Conservation (phyloP, 2,797 vertebrate species). For the Microtus californicus region DNA sequence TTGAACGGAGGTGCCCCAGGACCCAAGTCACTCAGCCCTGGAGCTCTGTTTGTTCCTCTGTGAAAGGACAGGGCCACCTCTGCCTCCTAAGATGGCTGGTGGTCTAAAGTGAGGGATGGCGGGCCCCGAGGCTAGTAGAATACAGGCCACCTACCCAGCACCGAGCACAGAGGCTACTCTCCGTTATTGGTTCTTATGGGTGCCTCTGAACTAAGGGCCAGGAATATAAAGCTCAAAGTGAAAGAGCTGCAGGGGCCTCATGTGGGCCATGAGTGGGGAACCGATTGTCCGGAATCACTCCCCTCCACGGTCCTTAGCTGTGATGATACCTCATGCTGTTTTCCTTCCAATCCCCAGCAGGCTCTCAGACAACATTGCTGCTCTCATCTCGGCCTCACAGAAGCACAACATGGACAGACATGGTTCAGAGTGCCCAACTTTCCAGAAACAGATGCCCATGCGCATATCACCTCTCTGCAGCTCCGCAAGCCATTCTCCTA, state of each 20-base stretch:
- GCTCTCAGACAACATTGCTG: accelerated
- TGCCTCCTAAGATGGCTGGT: neutral
- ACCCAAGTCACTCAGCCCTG: neutral
- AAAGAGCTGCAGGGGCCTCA: neutral
- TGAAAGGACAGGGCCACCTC: neutral
- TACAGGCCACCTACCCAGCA: no score
- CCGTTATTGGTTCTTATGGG: no score
- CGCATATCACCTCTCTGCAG: accelerated
- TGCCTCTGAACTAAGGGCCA: neutral
- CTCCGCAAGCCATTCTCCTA: accelerated
- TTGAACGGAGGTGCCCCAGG: neutral
- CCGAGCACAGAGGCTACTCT: neutral
- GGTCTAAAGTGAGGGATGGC: neutral
- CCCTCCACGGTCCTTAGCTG: neutral
- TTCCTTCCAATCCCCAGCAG: neutral
- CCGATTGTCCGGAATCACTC: neutral
- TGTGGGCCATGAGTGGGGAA: no score
- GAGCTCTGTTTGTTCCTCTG: neutral
- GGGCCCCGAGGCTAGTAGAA: accelerated
- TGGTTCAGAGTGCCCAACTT: neutral
- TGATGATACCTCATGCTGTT: accelerated
- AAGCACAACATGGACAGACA: neutral
- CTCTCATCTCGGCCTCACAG: neutral
- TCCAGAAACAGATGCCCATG: neutral
- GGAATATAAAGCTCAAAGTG: neutral